phyloP scores from a whole-genome alignment of 92 coral and sea anemone species.

The Blastomussa wellsi region DNA sequence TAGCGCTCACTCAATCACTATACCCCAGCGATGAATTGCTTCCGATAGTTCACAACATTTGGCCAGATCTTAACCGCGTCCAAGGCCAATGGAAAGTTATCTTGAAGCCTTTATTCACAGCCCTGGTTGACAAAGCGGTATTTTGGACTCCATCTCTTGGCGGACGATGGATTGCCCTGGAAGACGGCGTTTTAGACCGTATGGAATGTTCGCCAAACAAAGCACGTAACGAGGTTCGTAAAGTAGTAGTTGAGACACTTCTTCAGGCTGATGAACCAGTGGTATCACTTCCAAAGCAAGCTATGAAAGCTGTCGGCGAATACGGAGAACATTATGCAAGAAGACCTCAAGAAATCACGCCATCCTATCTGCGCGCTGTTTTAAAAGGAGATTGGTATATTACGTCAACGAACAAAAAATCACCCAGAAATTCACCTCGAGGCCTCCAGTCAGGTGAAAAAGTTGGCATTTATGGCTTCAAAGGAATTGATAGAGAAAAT shows the following conservation, averaged over 20 bases:
- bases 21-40: constrained; percentile 56
- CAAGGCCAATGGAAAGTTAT: constrained; percentile 91
- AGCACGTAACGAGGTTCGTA: constrained; percentile 62
- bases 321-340: constrained; percentile 52
- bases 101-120: constrained; percentile 76
- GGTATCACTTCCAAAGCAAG: constrained; percentile 71
- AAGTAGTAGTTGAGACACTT: constrained; percentile 68
- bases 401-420: not conserved
- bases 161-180: constrained; percentile 82
- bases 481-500: not conserved
- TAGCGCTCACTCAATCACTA: constrained; percentile 65
- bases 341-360: constrained; percentile 71
- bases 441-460: not conserved
- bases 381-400: constrained; percentile 38
- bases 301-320: constrained; percentile 76
- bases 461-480: constrained; percentile 8
- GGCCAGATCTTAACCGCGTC: constrained; percentile 79
- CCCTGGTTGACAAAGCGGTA: constrained; percentile 64
- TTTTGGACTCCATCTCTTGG: constrained; percentile 84
- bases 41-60: constrained; percentile 64
- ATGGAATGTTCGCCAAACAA: constrained; percentile 60
- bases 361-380: constrained; percentile 69
- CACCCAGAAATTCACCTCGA: not conserved
- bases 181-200: constrained; percentile 82
- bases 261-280: constrained; percentile 71